A percentile compares a stretch with the other conserved stretches of the same genome.
Conservation (phyloP, 2,113 vertebrate species). For the Vireo altiloquus region DNA sequence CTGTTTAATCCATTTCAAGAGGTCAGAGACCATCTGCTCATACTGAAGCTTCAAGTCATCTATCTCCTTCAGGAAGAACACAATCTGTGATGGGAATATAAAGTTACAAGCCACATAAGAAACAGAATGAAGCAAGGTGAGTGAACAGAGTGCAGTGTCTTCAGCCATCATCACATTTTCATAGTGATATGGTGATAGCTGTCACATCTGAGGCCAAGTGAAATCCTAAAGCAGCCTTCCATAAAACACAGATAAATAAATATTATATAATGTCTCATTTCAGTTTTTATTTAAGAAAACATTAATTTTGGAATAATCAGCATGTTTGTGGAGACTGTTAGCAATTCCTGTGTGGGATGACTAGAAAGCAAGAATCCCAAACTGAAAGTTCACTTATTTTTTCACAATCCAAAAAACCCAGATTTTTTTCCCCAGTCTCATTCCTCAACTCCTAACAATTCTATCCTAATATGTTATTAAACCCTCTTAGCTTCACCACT, state of each 20-base stretch:
- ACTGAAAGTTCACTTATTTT: background rate
- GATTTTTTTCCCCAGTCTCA: background rate
- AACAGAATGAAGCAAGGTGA: background rate
- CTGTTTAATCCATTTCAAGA: slow-evolving; percentile 83
- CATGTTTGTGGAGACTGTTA: background rate
- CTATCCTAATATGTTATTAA: background rate
- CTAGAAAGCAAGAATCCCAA: background rate
- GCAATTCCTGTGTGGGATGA: background rate
- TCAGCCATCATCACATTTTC: background rate
- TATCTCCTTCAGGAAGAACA: slow-evolving; percentile 81
- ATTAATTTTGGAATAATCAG: background rate
- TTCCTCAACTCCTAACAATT: background rate
- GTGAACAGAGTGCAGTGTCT: background rate
- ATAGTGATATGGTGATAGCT: background rate
- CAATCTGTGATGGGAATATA: slow-evolving; percentile 67
- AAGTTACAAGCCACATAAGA: background rate
- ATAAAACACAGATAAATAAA: background rate
- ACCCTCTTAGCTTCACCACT: background rate
- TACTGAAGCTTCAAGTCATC: slow-evolving; percentile 79
- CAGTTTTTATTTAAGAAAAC: background rate
- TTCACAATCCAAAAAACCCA: rapidly evolving
- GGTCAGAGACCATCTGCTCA: slow-evolving; percentile 77
- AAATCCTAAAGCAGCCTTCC: background rate
- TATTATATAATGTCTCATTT: background rate
- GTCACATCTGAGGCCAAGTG: background rate